A percentile compares a stretch with the other conserved stretches of the same genome.
These are phyloP conservation scores for Conchocele bisecta DNA, from an alignment of 2,888 invertebrate genomes.

Conservation along the genomic window DNA sequence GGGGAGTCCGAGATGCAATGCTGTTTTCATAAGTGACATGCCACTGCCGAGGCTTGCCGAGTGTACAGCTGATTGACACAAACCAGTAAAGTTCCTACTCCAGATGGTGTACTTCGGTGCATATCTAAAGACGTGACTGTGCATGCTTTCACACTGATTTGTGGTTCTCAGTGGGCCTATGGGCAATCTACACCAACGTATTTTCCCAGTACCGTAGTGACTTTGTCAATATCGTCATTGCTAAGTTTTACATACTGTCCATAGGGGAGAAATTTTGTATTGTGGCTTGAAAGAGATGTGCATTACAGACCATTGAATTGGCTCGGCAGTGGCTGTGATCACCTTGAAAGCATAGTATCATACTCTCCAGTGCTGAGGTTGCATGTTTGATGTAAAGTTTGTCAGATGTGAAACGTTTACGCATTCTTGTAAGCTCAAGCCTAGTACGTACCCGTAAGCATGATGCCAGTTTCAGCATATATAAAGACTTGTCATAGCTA, in stretches of 20 bases:
- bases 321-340: not conserved
- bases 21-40: not conserved
- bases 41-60: conserved; percentile 6
- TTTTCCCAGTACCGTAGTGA: not conserved
- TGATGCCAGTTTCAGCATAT: conserved; percentile 2
- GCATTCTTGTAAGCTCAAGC: not conserved
- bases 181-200: not conserved
- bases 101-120: conserved; percentile 17
- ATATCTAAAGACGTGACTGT: conserved; percentile 8
- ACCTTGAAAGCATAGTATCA: conserved; percentile 6
- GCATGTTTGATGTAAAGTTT: not conserved
- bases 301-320: conserved; percentile 12
- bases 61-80: conserved; percentile 14
- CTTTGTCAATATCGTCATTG: conserved; percentile 5
- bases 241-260: conserved; percentile 10
- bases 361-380: not conserved
- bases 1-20: not conserved
- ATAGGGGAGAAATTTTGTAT: conserved; percentile 9
- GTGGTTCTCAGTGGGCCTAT: conserved; percentile 9
- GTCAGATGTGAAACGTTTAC: not conserved
- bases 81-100: conserved; percentile 20
- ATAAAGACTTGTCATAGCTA: not conserved
- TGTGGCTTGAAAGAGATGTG: conserved; percentile 7
- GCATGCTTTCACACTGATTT: conserved; percentile 23
- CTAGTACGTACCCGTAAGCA: not conserved